phyloP scores from a whole-genome alignment of 2,888 invertebrate species.

The Brachynemurus nebulosus region DNA sequence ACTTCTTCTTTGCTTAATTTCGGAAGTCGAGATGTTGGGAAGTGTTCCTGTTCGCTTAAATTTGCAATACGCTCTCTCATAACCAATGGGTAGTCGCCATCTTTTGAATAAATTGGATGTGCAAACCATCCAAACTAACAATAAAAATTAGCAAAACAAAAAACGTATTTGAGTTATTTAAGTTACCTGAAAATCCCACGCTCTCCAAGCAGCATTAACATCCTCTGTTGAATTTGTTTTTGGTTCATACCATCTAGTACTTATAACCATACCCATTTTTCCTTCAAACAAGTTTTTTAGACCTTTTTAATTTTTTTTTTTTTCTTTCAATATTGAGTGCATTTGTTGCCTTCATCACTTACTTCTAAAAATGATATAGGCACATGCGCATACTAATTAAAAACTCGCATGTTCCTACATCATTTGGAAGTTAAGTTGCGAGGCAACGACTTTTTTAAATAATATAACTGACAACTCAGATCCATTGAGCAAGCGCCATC shows the following conservation, averaged over 20 bases:
- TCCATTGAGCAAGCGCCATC: too few species aligned
- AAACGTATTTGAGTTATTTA: not conserved
- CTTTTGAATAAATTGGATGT: slow-evolving; percentile 50
- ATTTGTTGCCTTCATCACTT: too few species aligned
- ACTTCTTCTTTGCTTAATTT: slow-evolving; percentile 45
- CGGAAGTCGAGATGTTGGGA: slow-evolving; percentile 45
- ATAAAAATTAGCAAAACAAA: slow-evolving; percentile 7
- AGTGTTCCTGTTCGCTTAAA: slow-evolving; percentile 43
- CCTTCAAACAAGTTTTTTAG: slow-evolving; percentile 30
- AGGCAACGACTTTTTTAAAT: too few species aligned
- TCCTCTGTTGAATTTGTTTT: slow-evolving; percentile 25
- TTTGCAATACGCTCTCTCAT: slow-evolving; percentile 44
- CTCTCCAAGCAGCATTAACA: slow-evolving; percentile 34
- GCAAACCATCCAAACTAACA: slow-evolving; percentile 50
- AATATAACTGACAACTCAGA: too few species aligned
- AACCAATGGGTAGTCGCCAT: slow-evolving; percentile 50
- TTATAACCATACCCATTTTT: slow-evolving; percentile 37
- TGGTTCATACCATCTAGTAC: slow-evolving; percentile 37
- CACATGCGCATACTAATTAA: too few species aligned
- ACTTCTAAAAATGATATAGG: too few species aligned
- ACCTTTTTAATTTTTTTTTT: too few species aligned
- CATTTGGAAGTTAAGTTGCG: too few species aligned
- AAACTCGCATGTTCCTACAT: too few species aligned
- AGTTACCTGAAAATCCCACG: slow-evolving; percentile 26
- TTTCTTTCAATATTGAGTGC: too few species aligned